Evolutionary conservation across 2,113 vertebrate genomes (phyloP), one percentile per base, ranked within the genome.

Genomic region (Bufo bufo): DNA sequence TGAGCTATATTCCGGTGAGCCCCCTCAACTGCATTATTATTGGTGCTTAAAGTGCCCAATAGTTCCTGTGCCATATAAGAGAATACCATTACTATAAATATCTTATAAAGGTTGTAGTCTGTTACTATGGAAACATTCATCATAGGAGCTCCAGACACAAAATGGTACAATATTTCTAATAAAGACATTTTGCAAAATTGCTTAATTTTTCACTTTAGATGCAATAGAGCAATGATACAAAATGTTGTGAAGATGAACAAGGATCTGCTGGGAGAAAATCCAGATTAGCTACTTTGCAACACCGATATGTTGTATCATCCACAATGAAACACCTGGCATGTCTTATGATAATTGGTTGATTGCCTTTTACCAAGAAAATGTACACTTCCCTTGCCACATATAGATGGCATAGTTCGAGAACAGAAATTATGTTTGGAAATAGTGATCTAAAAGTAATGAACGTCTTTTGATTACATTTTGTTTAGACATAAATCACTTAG

Each of bases 401-500:
- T 66, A 83, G 63, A 58, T 75, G 65, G 33, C 54, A 83, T 33
- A 52, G 49, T 54, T 19, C 77, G 66, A 47, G 50, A 87, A 56
- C 52, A 47, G 65, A 83, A 83, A 78, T 84, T 23, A 77, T 78
- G 59, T 74, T 65, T 78, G 54, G 65, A 84, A 89, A 78, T 84
- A 52, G 49, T 66, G 74, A 66, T 89, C 84, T 84, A 84, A 89
- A 89, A 58, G 82, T 77, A 89, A 89, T 84, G 61, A 89, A 84
- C 81, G 75, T 69, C 59, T 84, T 84, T 89, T 89, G 87, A 89
- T 89, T 84, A 84, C 87, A 89, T 89, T 84, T 84, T 58, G 81
- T 89, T 89, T 89, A 49, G 72, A 84, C 59, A 89, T 89, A 89
- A 89, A 89, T 89, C 87, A 89, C 59, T 89, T 84, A 77, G 82